These are phyloP conservation scores for Drosophila eugracilis DNA, from an alignment of 1,140 invertebrate genomes.

Conservation along the genomic window DNA sequence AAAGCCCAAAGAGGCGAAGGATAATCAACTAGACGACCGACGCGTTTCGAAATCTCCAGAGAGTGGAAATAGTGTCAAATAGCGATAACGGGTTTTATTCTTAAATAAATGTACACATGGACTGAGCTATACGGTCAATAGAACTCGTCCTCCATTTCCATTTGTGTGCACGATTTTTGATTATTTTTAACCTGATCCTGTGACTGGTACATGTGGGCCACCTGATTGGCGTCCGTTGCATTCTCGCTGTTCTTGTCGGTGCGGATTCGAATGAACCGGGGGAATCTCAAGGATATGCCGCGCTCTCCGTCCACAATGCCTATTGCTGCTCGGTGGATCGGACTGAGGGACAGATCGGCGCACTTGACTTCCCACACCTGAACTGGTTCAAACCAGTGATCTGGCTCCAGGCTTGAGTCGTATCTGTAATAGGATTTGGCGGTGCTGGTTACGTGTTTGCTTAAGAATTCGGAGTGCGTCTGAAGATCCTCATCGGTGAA, in stretches of 20 bases:
- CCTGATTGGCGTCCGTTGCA: constrained; percentile 95
- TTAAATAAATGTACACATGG: constrained; percentile 26
- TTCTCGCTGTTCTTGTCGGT: constrained; percentile 98
- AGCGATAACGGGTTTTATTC: constrained; percentile 25
- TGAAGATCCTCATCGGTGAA: constrained; percentile 97
- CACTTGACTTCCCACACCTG: constrained; percentile 99
- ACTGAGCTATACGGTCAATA: constrained; percentile 35
- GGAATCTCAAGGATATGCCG: constrained; percentile 98
- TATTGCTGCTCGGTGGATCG: constrained; percentile 95
- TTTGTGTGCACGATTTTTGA: constrained; percentile 58
- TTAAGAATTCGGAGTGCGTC: constrained; percentile 91
- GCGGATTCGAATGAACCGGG: constrained; percentile 95
- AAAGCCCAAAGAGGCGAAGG: constrained; percentile 35
- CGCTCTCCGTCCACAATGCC: constrained; percentile 96
- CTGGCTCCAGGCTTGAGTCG: constrained; percentile 91
- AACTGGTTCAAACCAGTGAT: constrained; percentile 97
- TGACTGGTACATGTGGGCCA: constrained; percentile 92
- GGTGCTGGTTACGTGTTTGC: constrained; percentile 89
- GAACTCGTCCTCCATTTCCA: constrained; percentile 68
- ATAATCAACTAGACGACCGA: constrained; percentile 15
- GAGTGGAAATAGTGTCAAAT: constrained; percentile 53
- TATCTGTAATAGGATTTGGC: constrained; percentile 95
- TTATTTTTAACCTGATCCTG: constrained; percentile 97
- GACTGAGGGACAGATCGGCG: constrained; percentile 98
- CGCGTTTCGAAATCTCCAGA: constrained; percentile 64